Conservation (phyloP, 2,797 vertebrate species). For the Gymnoscopelus braueri region DNA sequence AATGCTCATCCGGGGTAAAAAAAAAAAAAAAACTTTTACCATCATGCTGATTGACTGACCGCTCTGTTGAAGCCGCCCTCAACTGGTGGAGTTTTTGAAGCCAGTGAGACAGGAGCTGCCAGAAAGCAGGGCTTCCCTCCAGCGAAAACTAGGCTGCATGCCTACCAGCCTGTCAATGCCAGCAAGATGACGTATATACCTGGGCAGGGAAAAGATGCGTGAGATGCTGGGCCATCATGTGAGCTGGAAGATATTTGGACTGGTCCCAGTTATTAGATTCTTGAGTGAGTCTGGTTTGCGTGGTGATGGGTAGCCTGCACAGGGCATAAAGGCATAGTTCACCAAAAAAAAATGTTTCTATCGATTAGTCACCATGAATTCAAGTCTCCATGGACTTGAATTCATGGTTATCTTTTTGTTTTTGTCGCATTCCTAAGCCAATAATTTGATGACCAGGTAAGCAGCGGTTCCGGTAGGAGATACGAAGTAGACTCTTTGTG, state of each 20-base stretch:
- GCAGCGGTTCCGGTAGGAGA: too few species aligned
- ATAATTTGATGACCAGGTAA: too few species aligned
- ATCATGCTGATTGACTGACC: slow-evolving; percentile 27
- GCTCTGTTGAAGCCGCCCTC: slow-evolving; percentile 33
- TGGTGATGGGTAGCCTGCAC: slow-evolving; percentile 25
- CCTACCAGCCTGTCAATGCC: slow-evolving; percentile 49
- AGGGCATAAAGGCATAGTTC: too few species aligned
- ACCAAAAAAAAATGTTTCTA: too few species aligned
- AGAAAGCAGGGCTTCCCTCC: slow-evolving; percentile 34
- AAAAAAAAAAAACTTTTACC: slow-evolving; percentile 55
- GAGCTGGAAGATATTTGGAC: slow-evolving; percentile 49
- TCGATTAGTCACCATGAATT: too few species aligned
- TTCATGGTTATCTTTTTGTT: too few species aligned
- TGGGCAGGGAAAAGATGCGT: slow-evolving; percentile 44
- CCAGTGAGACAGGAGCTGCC: slow-evolving; percentile 36
- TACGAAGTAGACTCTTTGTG: too few species aligned
- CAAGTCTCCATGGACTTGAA: too few species aligned
- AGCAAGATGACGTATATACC: slow-evolving; percentile 59
- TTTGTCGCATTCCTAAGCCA: too few species aligned
- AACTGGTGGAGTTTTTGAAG: slow-evolving; percentile 26
- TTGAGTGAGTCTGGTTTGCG: slow-evolving; percentile 24
- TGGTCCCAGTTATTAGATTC: slow-evolving; percentile 41
- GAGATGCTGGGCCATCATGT: slow-evolving; percentile 43
- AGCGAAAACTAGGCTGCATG: slow-evolving; percentile 32
- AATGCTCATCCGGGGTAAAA: slow-evolving; percentile 46